These are phyloP conservation scores for Archips crataeganus DNA, from an alignment of 2,888 invertebrate species.

Conservation along the genomic window DNA sequence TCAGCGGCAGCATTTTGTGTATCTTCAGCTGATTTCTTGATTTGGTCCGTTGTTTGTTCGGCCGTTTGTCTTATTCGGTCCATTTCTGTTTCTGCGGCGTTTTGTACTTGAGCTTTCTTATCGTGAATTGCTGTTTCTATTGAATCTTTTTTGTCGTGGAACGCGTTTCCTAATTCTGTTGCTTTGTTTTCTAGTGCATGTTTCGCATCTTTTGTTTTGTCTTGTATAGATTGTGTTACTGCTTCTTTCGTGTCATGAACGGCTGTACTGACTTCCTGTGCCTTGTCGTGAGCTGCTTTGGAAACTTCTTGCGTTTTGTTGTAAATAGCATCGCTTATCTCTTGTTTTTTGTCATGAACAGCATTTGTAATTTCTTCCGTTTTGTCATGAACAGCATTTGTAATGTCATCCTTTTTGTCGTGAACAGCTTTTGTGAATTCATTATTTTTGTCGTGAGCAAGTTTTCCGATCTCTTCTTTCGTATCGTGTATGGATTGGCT, in stretches of 20 bases:
- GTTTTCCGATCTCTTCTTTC: constrained; percentile 48
- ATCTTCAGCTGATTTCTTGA: constrained; percentile 75
- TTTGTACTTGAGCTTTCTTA: constrained; percentile 54
- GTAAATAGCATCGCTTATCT: constrained; percentile 54
- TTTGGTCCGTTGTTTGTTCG: constrained; percentile 76
- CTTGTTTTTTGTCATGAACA: constrained; percentile 55
- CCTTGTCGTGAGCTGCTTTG: constrained; percentile 47
- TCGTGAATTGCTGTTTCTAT: constrained; percentile 43
- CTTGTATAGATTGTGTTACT: constrained; percentile 34
- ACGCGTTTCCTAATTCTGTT: constrained; percentile 45
- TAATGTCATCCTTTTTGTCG: constrained; percentile 47
- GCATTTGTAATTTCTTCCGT: too few relatives aligned
- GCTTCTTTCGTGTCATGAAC: constrained; percentile 44
- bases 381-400: too few relatives aligned
- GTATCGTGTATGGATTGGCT: constrained; percentile 42
- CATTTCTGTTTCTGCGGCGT: constrained; percentile 60
- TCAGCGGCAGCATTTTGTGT: constrained; percentile 68
- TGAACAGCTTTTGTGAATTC: constrained; percentile 36
- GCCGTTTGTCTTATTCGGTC: constrained; percentile 78
- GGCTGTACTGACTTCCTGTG: constrained; percentile 29
- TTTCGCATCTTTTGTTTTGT: constrained; percentile 44
- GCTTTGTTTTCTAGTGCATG: constrained; percentile 47
- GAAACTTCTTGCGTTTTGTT: constrained; percentile 55
- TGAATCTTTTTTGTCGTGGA: constrained; percentile 50
- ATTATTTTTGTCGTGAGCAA: constrained; percentile 45